Evolutionary conservation across 2,888 invertebrate species (phyloP).

Genomic region (Leptinotarsa haldemani): DNA sequence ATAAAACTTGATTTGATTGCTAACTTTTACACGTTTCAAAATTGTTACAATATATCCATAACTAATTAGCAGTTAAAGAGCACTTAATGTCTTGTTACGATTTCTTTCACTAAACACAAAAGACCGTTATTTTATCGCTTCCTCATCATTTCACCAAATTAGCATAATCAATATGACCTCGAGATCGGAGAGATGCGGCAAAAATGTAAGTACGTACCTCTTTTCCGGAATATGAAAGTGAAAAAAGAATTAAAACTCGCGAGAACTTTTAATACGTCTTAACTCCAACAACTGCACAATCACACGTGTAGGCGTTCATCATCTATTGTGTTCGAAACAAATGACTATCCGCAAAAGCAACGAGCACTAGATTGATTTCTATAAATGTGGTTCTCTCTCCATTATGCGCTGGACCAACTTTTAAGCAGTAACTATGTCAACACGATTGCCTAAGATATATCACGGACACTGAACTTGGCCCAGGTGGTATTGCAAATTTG

Average conservation of each 20-base stretch:
- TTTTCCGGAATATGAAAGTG: background rate
- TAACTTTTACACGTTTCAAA: no score
- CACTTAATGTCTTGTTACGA: background rate
- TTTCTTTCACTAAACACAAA: constrained; percentile 8
- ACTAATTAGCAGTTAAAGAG: background rate
- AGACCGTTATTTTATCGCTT: background rate
- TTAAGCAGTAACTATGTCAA: background rate
- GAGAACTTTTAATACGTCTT: background rate
- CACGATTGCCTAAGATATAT: background rate
- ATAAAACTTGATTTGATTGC: no score
- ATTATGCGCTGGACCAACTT: constrained; percentile 14
- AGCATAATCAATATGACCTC: background rate
- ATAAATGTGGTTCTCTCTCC: constrained; percentile 21
- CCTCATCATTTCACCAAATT: background rate
- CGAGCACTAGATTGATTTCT: constrained; percentile 9
- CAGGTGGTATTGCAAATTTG: background rate
- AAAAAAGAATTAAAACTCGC: background rate
- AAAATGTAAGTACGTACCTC: background rate
- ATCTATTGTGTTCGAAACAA: background rate
- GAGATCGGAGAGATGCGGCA: background rate
- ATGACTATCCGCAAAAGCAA: background rate
- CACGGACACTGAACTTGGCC: constrained; percentile 1
- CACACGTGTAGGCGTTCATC: background rate
- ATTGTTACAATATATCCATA: no score
- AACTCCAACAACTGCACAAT: background rate